Percentiles rank a stretch among this genome's conserved stretches.
Conservation (phyloP, 23 tunicate species). For the Botrylloides violaceus region DNA sequence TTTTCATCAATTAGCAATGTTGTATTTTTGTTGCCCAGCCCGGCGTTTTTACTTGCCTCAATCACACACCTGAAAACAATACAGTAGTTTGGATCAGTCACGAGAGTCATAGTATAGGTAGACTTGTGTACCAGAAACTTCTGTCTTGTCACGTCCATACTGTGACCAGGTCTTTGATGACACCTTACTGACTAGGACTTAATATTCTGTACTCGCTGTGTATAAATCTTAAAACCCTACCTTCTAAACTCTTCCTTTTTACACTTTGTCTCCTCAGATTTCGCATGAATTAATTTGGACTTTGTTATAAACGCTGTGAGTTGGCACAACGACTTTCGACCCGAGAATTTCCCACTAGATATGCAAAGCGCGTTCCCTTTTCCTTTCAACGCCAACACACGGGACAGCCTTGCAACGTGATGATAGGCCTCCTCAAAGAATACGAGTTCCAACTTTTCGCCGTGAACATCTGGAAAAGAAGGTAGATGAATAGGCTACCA, state of each 20-base stretch:
- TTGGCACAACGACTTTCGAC: conserved; percentile 32
- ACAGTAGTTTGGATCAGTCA: too few species aligned
- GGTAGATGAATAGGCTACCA: too few species aligned
- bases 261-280: background rate
- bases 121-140: conserved; percentile 4
- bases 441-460: conserved; percentile 31
- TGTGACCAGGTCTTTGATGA: too few species aligned
- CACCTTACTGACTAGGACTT: too few species aligned
- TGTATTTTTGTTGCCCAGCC: conserved; percentile 38
- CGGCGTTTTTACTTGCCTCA: conserved; percentile 56
- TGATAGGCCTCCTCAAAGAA: conserved; percentile 66
- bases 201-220: too few species aligned
- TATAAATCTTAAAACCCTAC: too few species aligned
- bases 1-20: conserved; percentile 47
- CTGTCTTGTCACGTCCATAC: background rate
- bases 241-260: background rate
- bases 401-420: conserved; percentile 72
- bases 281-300: conserved; percentile 20
- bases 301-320: conserved; percentile 33
- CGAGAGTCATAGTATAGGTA: too few species aligned
- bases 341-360: conserved; percentile 34
- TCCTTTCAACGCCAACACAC: conserved; percentile 40
- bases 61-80: conserved; percentile 21
- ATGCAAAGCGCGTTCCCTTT: conserved; percentile 65
- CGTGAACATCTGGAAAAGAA: background rate